Evolutionary conservation across 1,140 invertebrate genomes (phyloP).

Genomic region (Drosophila tsacasi): DNA sequence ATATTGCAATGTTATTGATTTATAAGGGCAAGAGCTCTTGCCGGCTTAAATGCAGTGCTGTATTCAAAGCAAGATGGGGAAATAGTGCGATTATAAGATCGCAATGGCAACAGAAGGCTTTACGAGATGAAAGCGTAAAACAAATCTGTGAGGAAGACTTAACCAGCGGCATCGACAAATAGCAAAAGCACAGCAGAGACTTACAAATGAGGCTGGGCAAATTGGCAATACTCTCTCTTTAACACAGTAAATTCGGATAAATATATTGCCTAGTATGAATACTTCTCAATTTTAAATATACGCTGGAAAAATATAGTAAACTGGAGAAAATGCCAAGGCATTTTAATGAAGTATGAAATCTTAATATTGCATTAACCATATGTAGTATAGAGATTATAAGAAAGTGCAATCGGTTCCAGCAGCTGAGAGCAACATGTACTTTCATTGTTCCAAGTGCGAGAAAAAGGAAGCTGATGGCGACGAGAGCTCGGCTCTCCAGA

Average conservation of each 20-base stretch:
- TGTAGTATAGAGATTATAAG: neutral
- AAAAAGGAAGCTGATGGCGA: slow-evolving; percentile 43
- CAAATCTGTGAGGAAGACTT: slow-evolving; percentile 59
- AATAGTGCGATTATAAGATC: slow-evolving; percentile 19
- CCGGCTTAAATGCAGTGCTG: slow-evolving; percentile 57
- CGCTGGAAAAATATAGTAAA: too few relatives aligned
- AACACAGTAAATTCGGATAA: neutral
- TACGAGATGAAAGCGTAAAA: slow-evolving; percentile 25
- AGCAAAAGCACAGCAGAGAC: slow-evolving; percentile 40
- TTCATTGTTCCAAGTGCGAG: slow-evolving; percentile 69
- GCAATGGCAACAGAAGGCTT: slow-evolving; percentile 13
- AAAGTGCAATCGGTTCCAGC: neutral
- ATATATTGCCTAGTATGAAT: neutral
- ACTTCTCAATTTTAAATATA: too few relatives aligned
- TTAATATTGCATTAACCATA: neutral
- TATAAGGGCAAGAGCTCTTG: slow-evolving; percentile 65
- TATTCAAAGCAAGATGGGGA: slow-evolving; percentile 9
- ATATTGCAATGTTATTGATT: slow-evolving; percentile 78
- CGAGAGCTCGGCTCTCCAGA: slow-evolving; percentile 35
- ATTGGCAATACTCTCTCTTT: slow-evolving; percentile 43
- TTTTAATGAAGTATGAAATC: neutral
- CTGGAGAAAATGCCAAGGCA: too few relatives aligned
- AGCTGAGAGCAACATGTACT: slow-evolving; percentile 18
- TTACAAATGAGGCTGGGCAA: slow-evolving; percentile 40
- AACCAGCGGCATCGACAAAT: slow-evolving; percentile 52